These are phyloP conservation scores for Sebastes vulpes DNA, from an alignment of 2,797 vertebrate genomes.

Conservation along the genomic window DNA sequence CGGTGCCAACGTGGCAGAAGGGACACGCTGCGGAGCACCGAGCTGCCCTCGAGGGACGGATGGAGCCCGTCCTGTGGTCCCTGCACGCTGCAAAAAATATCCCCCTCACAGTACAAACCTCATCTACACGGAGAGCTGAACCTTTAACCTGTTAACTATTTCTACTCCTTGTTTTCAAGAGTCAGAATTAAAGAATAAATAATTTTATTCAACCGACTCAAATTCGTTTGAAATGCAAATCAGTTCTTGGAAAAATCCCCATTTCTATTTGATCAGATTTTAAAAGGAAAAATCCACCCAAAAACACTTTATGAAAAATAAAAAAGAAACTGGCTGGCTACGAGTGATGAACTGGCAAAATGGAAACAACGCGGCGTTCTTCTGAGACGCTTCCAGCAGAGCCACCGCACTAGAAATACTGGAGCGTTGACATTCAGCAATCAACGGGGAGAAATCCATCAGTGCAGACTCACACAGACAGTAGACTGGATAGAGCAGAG, in stretches of 20 bases:
- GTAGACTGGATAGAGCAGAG: background rate
- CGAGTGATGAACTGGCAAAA: conserved; percentile 38
- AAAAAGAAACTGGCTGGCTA: conserved; percentile 20
- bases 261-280: conserved; percentile 32
- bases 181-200: conserved; percentile 11
- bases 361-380: conserved; percentile 19
- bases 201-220: background rate
- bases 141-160: background rate
- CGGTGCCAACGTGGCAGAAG: conserved; percentile 55
- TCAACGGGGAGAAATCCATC: conserved; percentile 19
- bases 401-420: conserved; percentile 4
- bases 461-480: background rate
- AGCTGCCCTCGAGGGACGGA: conserved; percentile 5
- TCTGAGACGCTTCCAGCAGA: conserved; percentile 35
- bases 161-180: background rate
- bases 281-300: conserved; percentile 1
- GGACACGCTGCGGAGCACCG: conserved; percentile 8
- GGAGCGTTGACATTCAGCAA: conserved; percentile 14
- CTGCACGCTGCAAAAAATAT: conserved; percentile 20
- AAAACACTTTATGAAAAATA: conserved; percentile 26
- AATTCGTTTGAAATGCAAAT: conserved; percentile 49
- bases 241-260: conserved; percentile 21
- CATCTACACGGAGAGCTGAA: background rate
- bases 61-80: background rate
- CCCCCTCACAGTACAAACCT: background rate